Conservation (phyloP, 2,113 vertebrate genomes). For the Lycaon pictus region DNA sequence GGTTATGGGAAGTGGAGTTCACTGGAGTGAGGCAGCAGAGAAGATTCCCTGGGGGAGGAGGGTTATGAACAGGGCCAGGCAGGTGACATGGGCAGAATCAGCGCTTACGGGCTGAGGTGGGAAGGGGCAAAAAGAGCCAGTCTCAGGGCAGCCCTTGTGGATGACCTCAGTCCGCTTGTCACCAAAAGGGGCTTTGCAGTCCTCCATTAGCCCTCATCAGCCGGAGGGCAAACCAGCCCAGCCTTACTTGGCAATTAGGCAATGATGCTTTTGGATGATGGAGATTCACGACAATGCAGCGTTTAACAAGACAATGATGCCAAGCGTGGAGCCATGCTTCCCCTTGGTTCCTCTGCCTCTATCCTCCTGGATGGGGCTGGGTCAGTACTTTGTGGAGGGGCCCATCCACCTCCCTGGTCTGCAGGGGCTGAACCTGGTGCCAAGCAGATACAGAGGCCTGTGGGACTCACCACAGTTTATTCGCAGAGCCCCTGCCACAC, state of each 20-base stretch:
- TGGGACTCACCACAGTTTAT: neutral
- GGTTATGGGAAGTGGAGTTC: neutral
- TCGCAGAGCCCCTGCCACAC: neutral
- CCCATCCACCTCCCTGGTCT: neutral
- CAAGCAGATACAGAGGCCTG: neutral
- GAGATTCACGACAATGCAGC: rapidly evolving
- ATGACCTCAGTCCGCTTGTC: too few relatives aligned
- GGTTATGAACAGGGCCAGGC: neutral
- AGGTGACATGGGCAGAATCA: neutral
- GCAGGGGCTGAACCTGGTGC: neutral
- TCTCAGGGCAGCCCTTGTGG: rapidly evolving
- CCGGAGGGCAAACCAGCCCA: neutral
- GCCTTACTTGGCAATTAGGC: neutral
- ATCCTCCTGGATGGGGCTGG: neutral
- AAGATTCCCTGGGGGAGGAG: too few relatives aligned
- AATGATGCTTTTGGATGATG: neutral
- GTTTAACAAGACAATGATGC: rapidly evolving
- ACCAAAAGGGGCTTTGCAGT: neutral
- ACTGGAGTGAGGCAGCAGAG: neutral
- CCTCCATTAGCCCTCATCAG: neutral
- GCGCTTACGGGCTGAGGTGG: rapidly evolving
- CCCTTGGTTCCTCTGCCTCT: neutral
- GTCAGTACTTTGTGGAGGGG: neutral
- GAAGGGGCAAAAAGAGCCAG: neutral
- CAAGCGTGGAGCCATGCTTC: rapidly evolving